Conservation (phyloP, 2,888 invertebrate genomes). For the Rhabditoides inermis region DNA sequence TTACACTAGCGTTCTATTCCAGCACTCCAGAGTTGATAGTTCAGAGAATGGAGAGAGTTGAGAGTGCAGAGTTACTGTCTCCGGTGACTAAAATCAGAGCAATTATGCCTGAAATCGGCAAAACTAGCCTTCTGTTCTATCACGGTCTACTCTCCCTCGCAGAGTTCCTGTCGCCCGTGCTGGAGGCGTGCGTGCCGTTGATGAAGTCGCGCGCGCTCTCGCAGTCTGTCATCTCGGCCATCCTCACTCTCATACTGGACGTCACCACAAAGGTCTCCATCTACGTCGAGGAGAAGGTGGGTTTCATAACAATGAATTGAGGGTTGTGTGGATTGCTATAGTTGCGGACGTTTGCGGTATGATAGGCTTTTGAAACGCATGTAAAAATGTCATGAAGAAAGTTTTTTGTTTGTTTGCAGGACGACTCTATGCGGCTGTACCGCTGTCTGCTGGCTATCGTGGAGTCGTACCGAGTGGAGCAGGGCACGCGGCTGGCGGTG, state of each 20-base stretch:
- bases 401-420: slow-evolving; percentile 7
- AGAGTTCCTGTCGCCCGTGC: slow-evolving; percentile 35
- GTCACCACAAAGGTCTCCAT: slow-evolving; percentile 34
- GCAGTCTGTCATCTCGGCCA: slow-evolving; percentile 31
- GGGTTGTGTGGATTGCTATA: too few relatives aligned
- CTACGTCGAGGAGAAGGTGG: slow-evolving; percentile 28
- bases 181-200: slow-evolving; percentile 24
- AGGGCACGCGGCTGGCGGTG: slow-evolving; percentile 16
- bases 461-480: slow-evolving; percentile 21
- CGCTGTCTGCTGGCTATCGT: slow-evolving; percentile 19
- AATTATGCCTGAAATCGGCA: background rate
- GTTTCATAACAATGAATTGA: background rate
- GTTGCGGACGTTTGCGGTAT: too few relatives aligned
- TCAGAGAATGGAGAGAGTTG: too few relatives aligned
- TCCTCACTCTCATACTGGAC: slow-evolving; percentile 34
- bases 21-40: too few relatives aligned
- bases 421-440: slow-evolving; percentile 19
- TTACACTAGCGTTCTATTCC: too few relatives aligned
- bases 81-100: too few relatives aligned
- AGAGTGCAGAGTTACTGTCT: too few relatives aligned
- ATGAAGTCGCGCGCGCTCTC: slow-evolving; percentile 22
- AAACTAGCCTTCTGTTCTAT: slow-evolving; percentile 45
- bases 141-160: slow-evolving; percentile 6
- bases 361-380: background rate
- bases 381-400: background rate